A percentile compares a stretch with the other conserved stretches of the same genome.
These are phyloP conservation scores for Botia almorhae DNA, from an alignment of 2,797 vertebrate genomes.

Conservation along the genomic window DNA sequence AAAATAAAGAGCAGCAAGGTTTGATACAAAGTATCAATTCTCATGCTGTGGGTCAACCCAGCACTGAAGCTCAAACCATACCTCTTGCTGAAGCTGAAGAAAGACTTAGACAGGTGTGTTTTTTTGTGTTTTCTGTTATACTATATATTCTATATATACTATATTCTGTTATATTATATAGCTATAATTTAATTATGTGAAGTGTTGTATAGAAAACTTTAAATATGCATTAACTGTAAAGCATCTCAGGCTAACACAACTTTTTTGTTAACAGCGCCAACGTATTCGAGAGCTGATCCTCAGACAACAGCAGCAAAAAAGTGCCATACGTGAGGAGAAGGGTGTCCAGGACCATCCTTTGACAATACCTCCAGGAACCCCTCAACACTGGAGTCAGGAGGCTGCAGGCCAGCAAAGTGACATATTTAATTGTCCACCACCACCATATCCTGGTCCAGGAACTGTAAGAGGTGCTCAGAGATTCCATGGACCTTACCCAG, in stretches of 20 bases:
- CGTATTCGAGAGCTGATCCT: slow-evolving; percentile 94
- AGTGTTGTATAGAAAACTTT: neutral
- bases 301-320: slow-evolving; percentile 95
- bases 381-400: slow-evolving; percentile 90
- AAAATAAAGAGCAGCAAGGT: slow-evolving; percentile 83
- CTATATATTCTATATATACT: neutral
- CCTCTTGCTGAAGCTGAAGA: slow-evolving; percentile 89
- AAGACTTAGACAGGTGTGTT: slow-evolving; percentile 90
- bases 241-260: neutral
- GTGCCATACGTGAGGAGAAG: slow-evolving; percentile 85
- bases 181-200: neutral
- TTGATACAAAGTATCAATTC: slow-evolving; percentile 76
- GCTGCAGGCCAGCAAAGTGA: slow-evolving; percentile 78
- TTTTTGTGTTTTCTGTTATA: neutral
- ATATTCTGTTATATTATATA: too few relatives aligned
- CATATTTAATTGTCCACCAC: slow-evolving; percentile 91
- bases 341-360: slow-evolving; percentile 78
- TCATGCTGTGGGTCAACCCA: slow-evolving; percentile 77
- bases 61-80: slow-evolving; percentile 77
- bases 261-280: slow-evolving; percentile 81
- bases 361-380: slow-evolving; percentile 74
- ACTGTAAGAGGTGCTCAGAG: slow-evolving; percentile 83
- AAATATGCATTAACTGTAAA: neutral
- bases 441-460: slow-evolving; percentile 91
- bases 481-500: slow-evolving; percentile 84